Conservation (phyloP, 2,797 vertebrate genomes). For the Macropus fuliginosus region DNA sequence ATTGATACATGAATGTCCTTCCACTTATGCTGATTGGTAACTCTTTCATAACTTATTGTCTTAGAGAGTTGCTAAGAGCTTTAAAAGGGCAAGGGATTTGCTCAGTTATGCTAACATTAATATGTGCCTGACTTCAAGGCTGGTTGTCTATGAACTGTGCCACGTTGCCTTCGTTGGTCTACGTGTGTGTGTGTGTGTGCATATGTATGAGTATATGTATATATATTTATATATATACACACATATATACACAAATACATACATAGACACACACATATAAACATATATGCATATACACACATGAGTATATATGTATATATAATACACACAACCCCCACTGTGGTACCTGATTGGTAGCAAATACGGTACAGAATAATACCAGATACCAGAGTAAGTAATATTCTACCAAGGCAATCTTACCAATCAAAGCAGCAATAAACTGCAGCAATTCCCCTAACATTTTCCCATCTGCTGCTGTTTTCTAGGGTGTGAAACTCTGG, state of each 20-base stretch:
- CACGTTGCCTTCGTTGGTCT: neutral
- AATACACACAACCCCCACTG: neutral
- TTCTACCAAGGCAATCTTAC: neutral
- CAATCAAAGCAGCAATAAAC: neutral
- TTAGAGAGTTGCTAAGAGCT: neutral
- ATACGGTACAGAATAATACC: neutral
- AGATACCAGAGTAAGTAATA: neutral
- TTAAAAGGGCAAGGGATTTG: neutral
- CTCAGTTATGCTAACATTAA: neutral
- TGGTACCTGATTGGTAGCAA: neutral
- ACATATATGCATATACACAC: neutral
- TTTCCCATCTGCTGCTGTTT: neutral
- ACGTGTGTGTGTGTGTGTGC: too few species aligned
- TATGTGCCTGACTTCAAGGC: neutral
- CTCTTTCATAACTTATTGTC: neutral
- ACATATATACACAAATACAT: too few species aligned
- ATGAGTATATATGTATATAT: rapidly evolving
- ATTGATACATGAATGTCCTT: neutral
- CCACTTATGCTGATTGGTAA: neutral
- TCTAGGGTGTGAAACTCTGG: neutral
- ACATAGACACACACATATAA: too few species aligned
- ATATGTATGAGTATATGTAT: too few species aligned
- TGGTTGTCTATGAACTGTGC: neutral
- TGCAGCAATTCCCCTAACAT: neutral
- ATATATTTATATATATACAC: too few species aligned